phyloP scores from a whole-genome alignment of 2,797 vertebrate species.

The Tragopan temminckii region DNA sequence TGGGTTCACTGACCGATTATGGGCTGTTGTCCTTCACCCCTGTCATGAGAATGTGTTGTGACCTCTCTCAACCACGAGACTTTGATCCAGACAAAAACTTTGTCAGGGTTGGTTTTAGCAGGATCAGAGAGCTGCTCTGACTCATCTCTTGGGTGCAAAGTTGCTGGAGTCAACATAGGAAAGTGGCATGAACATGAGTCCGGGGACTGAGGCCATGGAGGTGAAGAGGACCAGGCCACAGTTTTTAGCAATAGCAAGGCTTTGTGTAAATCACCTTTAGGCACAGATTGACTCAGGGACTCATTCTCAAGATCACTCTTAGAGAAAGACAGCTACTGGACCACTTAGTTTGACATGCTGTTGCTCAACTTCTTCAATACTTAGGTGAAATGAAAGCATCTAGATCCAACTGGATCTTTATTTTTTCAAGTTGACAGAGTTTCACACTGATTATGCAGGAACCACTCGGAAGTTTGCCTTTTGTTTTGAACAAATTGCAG shows the following conservation, averaged over 20 bases:
- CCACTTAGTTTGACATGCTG: not conserved
- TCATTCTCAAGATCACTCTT: not conserved
- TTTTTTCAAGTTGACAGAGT: not conserved
- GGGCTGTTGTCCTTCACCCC: not conserved
- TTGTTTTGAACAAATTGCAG: not conserved
- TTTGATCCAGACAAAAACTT: constrained; percentile 21
- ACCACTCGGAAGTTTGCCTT: not conserved
- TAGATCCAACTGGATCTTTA: not conserved
- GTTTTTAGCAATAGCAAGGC: not conserved
- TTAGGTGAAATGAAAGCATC: not conserved
- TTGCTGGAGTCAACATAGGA: not conserved
- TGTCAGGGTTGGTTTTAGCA: not conserved
- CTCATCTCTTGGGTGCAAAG: not conserved
- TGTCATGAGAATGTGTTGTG: not conserved
- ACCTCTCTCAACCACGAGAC: not conserved
- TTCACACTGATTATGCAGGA: not conserved
- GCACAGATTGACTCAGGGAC: not conserved
- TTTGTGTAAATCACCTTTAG: not conserved
- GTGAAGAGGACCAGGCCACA: not conserved
- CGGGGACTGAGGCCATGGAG: not conserved
- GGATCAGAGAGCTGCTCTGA: constrained; percentile 21
- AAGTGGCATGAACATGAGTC: accelerated
- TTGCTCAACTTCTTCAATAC: not conserved
- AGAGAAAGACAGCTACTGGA: not conserved
- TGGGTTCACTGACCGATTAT: not conserved